phyloP scores from a whole-genome alignment of 2,797 vertebrate species.

The Myripristis jacobus region DNA sequence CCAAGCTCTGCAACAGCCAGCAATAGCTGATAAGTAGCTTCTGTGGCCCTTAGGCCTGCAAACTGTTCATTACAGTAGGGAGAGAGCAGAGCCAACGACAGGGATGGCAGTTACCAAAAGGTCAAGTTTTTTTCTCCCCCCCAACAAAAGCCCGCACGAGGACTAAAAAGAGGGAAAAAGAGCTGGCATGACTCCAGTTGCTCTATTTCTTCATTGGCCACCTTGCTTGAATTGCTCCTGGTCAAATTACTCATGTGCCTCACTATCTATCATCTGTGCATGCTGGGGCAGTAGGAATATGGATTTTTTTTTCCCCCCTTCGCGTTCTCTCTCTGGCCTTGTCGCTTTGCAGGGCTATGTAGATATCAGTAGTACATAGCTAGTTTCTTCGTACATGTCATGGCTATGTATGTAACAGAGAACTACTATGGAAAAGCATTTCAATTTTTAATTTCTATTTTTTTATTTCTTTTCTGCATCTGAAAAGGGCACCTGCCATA shows the following conservation, averaged over 20 bases:
- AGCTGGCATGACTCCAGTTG: constrained; percentile 52
- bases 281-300: constrained; percentile 26
- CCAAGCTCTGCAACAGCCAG: constrained; percentile 50
- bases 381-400: constrained; percentile 24
- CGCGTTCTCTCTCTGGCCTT: constrained; percentile 23
- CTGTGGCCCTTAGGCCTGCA: constrained; percentile 58
- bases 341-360: constrained; percentile 23
- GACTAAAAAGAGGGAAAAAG: constrained; percentile 21
- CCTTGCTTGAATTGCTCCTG: constrained; percentile 46
- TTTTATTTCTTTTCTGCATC: constrained; percentile 13
- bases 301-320: constrained; percentile 4
- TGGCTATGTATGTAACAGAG: neutral
- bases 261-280: constrained; percentile 33
- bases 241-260: constrained; percentile 57
- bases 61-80: constrained; percentile 67
- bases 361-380: constrained; percentile 5
- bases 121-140: constrained; percentile 56
- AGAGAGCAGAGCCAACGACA: constrained; percentile 40
- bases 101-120: constrained; percentile 70
- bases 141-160: constrained; percentile 48
- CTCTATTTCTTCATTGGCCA: constrained; percentile 52
- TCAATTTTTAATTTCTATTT: constrained; percentile 7
- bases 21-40: constrained; percentile 62
- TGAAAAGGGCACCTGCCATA: constrained; percentile 37
- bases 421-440: constrained; percentile 7